A percentile compares a stretch with the other conserved stretches of the same genome.
These are phyloP conservation scores for Brachyhypopomus occidentalis DNA, from an alignment of 2,113 vertebrate genomes.

Conservation along the genomic window DNA sequence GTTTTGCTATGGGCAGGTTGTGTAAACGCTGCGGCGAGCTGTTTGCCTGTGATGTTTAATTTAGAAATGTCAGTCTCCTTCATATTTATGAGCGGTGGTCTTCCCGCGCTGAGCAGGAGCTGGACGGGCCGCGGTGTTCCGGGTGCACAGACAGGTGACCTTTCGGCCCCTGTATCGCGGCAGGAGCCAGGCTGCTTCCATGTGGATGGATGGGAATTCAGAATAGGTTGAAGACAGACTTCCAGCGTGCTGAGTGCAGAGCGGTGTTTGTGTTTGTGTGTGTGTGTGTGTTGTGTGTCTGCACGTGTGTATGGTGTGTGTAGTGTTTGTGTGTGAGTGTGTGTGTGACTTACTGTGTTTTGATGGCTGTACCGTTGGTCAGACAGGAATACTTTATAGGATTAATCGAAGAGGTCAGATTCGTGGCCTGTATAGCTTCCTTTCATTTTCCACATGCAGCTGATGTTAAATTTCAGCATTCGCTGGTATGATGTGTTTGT, in stretches of 20 bases:
- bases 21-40: conserved; percentile 45
- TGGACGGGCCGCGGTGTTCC: conserved; percentile 46
- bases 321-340: neutral
- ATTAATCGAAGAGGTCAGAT: conserved; percentile 2
- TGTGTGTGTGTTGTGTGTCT: neutral
- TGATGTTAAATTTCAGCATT: neutral
- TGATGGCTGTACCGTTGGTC: neutral
- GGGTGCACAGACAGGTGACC: conserved; percentile 51
- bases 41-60: conserved; percentile 61
- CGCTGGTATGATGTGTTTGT: neutral
- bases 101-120: conserved; percentile 40
- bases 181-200: conserved; percentile 20
- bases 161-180: conserved; percentile 51
- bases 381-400: neutral
- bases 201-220: conserved; percentile 45
- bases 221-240: neutral
- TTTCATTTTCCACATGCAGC: neutral
- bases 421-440: neutral
- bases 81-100: conserved; percentile 58
- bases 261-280: neutral
- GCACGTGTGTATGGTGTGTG: neutral
- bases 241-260: neutral
- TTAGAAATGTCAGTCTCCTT: conserved; percentile 61
- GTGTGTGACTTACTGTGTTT: neutral
- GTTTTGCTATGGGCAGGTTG: neutral